Base-by-base conservation (phyloP, 2,797 vertebrate species). In the Falco rusticolus region DNA sequence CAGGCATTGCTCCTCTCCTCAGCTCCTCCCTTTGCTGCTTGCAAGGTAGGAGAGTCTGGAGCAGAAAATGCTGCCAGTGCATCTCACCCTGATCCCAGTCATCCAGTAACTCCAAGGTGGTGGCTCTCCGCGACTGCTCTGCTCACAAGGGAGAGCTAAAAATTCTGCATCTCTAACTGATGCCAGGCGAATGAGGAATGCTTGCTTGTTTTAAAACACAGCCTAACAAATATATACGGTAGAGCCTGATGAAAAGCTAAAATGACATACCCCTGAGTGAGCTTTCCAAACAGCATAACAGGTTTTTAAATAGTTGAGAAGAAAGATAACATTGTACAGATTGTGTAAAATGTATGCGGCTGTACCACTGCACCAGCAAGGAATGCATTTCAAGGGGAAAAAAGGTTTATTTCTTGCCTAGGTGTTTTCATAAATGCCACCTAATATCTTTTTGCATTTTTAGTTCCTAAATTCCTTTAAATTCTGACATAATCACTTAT, bases 271-370 rank as follows among this genome's bases (percentile, higher is more conserved):
- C 75, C 70, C 60, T 70, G 86, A 93, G 70, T 50, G 93, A 93
- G 78, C 89, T 80, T 85, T 78, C 71, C 60, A 77, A 92, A 77
- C 20, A 71, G 34, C 11, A 4, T 34, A 69, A 75, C 11, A 51
- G 74, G 21, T 31, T 78, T 90, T 82, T 76, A 90, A 92, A 79
- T 65, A 77, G 57, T 92, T 75, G 84, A 92, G 90, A 74, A 91
- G 92, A 75, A 86, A 93, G 71, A 76, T 45, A 85, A 53, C 11
- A 12, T 53, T 51, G 60, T 63, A 85, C 64, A 85, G 74, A 77
- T 39, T 34, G 33, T 47, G 43, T 29, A 47, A 90, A 92, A 41
- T 11, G 16, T 16, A 24, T 34, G 74, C 43, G 50, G 56, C 72
- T 74, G 72, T 69, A 47, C n/a, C 89, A 33, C 39, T 28, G 63